Percentiles rank a stretch among this genome's conserved stretches.
These are phyloP conservation scores for Sinocyclocheilus rhinocerous DNA, from an alignment of 2,113 vertebrate genomes.

Conservation along the genomic window DNA sequence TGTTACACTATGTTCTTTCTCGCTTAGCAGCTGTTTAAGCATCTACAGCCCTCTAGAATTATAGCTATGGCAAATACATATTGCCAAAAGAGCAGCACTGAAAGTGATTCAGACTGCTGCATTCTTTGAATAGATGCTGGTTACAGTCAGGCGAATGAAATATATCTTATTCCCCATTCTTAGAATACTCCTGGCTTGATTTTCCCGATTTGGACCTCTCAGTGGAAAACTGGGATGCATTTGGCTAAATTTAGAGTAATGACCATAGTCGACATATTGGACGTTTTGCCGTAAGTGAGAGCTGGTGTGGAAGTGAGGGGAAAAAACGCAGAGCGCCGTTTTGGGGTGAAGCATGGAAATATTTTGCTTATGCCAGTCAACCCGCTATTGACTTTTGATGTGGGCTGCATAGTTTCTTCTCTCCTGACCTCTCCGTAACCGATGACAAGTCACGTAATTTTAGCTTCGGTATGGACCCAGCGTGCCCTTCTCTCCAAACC, in stretches of 20 bases:
- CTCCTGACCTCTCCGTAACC: slow-evolving; percentile 44
- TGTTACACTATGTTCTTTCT: slow-evolving; percentile 40
- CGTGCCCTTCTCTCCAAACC: slow-evolving; percentile 33
- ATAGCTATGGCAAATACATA: slow-evolving; percentile 47
- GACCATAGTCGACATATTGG: slow-evolving; percentile 53
- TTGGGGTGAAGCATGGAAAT: slow-evolving; percentile 57
- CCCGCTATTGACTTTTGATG: slow-evolving; percentile 62
- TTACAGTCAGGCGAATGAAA: slow-evolving; percentile 62
- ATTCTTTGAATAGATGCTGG: slow-evolving; percentile 60
- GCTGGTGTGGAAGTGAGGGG: slow-evolving; percentile 53
- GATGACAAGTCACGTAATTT: slow-evolving; percentile 48
- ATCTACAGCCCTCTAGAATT: slow-evolving; percentile 50
- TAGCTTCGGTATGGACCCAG: slow-evolving; percentile 43
- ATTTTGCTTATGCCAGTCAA: slow-evolving; percentile 51
- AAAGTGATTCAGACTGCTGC: slow-evolving; percentile 57
- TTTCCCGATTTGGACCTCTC: slow-evolving; percentile 62
- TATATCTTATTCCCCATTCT: slow-evolving; percentile 61
- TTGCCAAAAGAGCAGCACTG: slow-evolving; percentile 51
- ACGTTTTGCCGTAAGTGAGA: slow-evolving; percentile 44
- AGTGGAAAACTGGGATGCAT: slow-evolving; percentile 63
- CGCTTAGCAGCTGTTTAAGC: slow-evolving; percentile 42
- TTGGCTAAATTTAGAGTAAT: slow-evolving; percentile 62
- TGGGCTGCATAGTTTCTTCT: slow-evolving; percentile 55
- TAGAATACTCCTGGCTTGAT: slow-evolving; percentile 63
- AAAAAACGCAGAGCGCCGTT: slow-evolving; percentile 49